Percentiles rank a stretch among this genome's conserved stretches.
These are phyloP conservation scores for Columbina picui DNA, from an alignment of 2,113 vertebrate species.

Conservation along the genomic window DNA sequence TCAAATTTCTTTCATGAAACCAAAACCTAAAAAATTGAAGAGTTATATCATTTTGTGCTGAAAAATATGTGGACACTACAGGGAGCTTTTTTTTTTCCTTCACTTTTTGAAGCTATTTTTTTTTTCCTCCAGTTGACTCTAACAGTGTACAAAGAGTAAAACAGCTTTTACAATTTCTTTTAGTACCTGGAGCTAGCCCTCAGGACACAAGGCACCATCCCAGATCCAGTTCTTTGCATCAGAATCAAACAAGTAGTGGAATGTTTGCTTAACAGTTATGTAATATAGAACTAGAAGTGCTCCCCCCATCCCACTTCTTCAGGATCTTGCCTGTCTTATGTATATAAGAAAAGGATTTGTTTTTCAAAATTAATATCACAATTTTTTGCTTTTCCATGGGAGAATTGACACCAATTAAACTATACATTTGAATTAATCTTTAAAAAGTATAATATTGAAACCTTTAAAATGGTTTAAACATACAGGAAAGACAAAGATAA, in stretches of 20 bases:
- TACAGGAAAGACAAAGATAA: conserved; percentile 30
- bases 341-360: background rate
- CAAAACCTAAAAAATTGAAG: background rate
- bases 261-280: background rate
- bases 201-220: background rate
- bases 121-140: rapidly evolving
- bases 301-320: background rate
- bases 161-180: background rate
- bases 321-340: background rate
- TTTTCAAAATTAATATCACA: background rate
- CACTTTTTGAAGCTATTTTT: background rate
- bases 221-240: background rate
- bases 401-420: background rate
- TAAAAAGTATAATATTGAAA: conserved; percentile 6
- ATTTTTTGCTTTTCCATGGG: background rate
- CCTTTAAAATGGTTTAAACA: background rate
- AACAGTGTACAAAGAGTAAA: background rate
- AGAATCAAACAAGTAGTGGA: background rate
- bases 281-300: background rate
- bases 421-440: conserved; percentile 20
- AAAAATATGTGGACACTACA: background rate
- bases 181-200: background rate
- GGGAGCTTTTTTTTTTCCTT: background rate
- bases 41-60: background rate
- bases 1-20: background rate